Base-by-base conservation (phyloP, 92 coral and sea anemone genomes). In the Actinostola sp. region DNA sequence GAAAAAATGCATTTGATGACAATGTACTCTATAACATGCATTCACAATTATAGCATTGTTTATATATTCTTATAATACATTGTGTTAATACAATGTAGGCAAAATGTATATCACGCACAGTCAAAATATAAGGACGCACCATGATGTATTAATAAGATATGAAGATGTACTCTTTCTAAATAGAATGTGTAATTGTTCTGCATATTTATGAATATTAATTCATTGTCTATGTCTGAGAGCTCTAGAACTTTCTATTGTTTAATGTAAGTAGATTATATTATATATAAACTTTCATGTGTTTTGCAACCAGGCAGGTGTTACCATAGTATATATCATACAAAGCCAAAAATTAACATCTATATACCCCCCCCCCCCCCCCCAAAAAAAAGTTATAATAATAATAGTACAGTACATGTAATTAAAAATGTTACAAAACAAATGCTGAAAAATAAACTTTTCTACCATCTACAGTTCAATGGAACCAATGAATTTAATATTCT, bases 61-160 rank as follows among this genome's bases (percentile, higher is more conserved):
- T 39, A 39, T 14, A 39, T 39, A 7, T 39, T 7, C 8, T 39
- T 7, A 14, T 39, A 48, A 48, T 48, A 17, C n/a, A n/a, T n/a
- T n/a, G n/a, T n/a, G n/a, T n/a, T n/a, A n/a, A n/a, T n/a, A n/a
- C n/a, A n/a, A n/a, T n/a, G n/a, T n/a, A n/a, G n/a, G n/a, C n/a
- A n/a, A n/a, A 3, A 26, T 0, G 28, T 27, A 42, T 26, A n/a
- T 23, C 9, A 0, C 42, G 3, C 72, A 66, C 34, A 29, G 38
- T 21, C 21, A 28, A 46, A 45, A 43, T 33, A 66, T 28, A 67
- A 68, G 9, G 27, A 45, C 15, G 57, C 27, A 23, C 74, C 74
- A 68, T 68, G 74, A 68, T 68, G 12, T 50, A 68, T 68, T 30
- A 68, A 68, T 68, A 68, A 68, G 74, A 68, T 30, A 68, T 68